A percentile compares a stretch with the other conserved stretches of the same genome.
Evolutionary conservation across 37 sponge, comb jelly and placozoan species (phyloP).

Genomic region (Oopsacas minuta): DNA sequence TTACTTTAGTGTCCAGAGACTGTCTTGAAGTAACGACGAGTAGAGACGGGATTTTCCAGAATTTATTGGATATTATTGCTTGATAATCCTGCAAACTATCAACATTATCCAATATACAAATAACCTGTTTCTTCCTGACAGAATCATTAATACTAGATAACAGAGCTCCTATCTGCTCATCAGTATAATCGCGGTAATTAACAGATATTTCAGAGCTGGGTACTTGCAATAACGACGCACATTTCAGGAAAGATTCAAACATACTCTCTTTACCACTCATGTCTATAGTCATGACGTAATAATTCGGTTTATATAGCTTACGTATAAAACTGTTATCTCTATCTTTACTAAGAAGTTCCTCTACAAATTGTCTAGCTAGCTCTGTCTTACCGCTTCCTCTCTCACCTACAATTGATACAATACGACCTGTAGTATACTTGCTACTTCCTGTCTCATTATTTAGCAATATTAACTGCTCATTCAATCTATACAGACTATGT

Average conservation of each 20-base stretch:
- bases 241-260: not conserved
- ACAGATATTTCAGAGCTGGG: not conserved
- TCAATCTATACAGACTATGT: not conserved
- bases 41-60: not conserved
- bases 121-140: not conserved
- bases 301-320: not conserved
- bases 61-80: not conserved
- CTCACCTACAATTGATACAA: not conserved
- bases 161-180: not conserved
- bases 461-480: not conserved
- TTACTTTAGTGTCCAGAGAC: not conserved
- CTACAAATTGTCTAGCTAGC: not conserved
- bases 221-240: not conserved
- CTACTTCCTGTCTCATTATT: not conserved
- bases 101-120: not conserved
- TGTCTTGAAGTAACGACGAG: not conserved
- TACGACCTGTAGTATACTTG: not conserved
- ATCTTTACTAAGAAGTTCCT: not conserved
- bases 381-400: constrained; percentile 12
- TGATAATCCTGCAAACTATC: not conserved
- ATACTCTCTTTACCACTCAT: not conserved
- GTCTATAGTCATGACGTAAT: not conserved
- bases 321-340: not conserved
- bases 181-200: not conserved
- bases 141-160: not conserved